Evolutionary conservation across 2,797 vertebrate genomes (phyloP), one percentile per base, ranked within the genome.

Genomic region (Pelobates cultripes): DNA sequence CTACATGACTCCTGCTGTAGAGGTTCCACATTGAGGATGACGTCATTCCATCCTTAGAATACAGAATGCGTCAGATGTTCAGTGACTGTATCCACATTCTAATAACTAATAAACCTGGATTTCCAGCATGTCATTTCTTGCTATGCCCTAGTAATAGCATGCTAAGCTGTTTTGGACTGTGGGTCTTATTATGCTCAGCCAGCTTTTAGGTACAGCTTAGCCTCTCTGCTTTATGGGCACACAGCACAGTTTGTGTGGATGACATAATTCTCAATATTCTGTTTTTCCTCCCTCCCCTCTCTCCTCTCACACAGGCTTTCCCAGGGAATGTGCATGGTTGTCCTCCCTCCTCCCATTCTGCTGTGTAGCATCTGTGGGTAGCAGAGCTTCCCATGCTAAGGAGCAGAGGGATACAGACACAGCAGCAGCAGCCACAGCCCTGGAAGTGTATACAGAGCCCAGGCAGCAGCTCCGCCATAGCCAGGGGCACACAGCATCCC

Each of bases 271-370:
- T 66, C 10, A 14, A 41, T 13, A 45, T 3, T 64, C 15, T 5
- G 2, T 55, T 68, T 70, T 60, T 6, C 2, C 28, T 28, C 28
- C 28, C 28, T 28, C 28, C 28, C 28, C 28, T 28, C 28, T 28
- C 7, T 0, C 42, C 28, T 28, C 15, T 45, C 80, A 68, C 63
- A 14, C 28, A 47, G 67, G 10, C 82, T 75, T 76, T 82, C 77
- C 82, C 77, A 79, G 79, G 78, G 78, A 77, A 42, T 41, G 10
- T 45, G 10, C 74, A 81, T 78, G 79, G 74, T 81, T 42, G 83
- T 77, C 79, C 78, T 14, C 42, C 82, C 82, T 71, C 82, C 77
- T 84, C 77, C 82, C 77, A 84, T 79, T 76, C 82, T 76, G 82
- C 77, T 76, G 73, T 55, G 57, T 43, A 79, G 77, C 64, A 64